phyloP scores from a whole-genome alignment of 2,888 invertebrate genomes.

The Prosapia bicincta region DNA sequence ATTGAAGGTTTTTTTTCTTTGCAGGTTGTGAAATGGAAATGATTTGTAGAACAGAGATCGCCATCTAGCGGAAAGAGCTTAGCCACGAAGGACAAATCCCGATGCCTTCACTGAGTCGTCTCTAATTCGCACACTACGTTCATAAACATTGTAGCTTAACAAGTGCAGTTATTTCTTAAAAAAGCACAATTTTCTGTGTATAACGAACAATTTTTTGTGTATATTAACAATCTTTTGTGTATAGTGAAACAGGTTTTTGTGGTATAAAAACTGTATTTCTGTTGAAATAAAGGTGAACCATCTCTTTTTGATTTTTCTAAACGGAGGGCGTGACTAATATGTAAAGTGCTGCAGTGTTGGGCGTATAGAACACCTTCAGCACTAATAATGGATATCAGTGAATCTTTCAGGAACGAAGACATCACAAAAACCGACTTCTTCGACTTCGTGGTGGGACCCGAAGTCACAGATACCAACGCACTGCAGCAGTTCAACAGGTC shows the following conservation, averaged over 20 bases:
- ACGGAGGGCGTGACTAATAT: background rate
- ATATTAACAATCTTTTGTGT: background rate
- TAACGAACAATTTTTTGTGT: too few relatives aligned
- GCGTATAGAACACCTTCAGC: background rate
- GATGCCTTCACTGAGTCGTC: background rate
- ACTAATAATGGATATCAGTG: conserved; percentile 76
- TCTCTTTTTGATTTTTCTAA: too few relatives aligned
- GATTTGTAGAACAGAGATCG: background rate
- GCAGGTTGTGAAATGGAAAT: background rate
- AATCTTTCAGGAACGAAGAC: conserved; percentile 74
- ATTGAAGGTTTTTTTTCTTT: too few relatives aligned
- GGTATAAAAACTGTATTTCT: too few relatives aligned
- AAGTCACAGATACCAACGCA: conserved; percentile 62
- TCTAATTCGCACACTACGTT: too few relatives aligned
- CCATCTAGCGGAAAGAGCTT: background rate
- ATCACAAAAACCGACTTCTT: conserved; percentile 85
- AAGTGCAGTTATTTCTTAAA: too few relatives aligned
- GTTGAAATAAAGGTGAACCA: too few relatives aligned
- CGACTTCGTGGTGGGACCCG: conserved; percentile 81
- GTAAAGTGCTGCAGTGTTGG: background rate
- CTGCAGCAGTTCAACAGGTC: conserved; percentile 61
- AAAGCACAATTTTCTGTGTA: too few relatives aligned
- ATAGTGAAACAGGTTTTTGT: too few relatives aligned
- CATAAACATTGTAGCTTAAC: too few relatives aligned
- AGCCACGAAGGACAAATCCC: background rate